Evolutionary conservation across 2,113 vertebrate species (phyloP), one percentile per base, ranked within the genome.

Genomic region (Edolisoma coerulescens): DNA sequence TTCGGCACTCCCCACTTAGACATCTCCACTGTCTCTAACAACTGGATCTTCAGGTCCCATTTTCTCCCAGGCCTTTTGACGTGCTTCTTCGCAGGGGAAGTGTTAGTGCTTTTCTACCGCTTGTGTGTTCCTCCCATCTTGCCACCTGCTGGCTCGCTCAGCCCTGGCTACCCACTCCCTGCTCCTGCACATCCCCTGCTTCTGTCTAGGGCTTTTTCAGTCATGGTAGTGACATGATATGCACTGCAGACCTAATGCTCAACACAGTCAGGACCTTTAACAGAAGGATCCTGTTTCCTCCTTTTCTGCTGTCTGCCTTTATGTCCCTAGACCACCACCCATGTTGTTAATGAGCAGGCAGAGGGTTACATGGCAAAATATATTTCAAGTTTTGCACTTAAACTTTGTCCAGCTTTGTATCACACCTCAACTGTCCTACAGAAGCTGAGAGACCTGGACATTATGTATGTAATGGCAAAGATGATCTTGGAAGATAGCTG

Each of bases 121-220:
- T 13, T n/a, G 3, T 23, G 37, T 56, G 7, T 63, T 67, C 12
- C 22, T 74, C 44, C 28, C 18, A 23, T 27, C 53, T 71, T 71
- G 37, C 39, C 1, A 1, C 30, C 52, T 1, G 1, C 41, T 1
- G 1, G 16, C 28, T 65, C 0, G 0, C 41, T 63, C n/a, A 68
- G 18, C n/a, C 60, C 24, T 41, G 61, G 24, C 33, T 64, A 39
- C 12, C 23, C 28, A 7, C 30, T 64, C 35, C 35, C 49, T 63
- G 19, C 32, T 63, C 49, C 63, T 68, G 13, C 28, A 57, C 35
- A 26, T 67, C n/a, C 15, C 42, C n/a, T 78, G 30, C 21, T 77
- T 81, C 42, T 81, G 27, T 67, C 37, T n/a, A 4, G n/a, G 49
- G 20, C 44, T 33, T 85, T 47, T 68, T 39, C 45, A 18, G 39